phyloP scores from a whole-genome alignment of 2,888 invertebrate species.

The Cybosia mesomella region DNA sequence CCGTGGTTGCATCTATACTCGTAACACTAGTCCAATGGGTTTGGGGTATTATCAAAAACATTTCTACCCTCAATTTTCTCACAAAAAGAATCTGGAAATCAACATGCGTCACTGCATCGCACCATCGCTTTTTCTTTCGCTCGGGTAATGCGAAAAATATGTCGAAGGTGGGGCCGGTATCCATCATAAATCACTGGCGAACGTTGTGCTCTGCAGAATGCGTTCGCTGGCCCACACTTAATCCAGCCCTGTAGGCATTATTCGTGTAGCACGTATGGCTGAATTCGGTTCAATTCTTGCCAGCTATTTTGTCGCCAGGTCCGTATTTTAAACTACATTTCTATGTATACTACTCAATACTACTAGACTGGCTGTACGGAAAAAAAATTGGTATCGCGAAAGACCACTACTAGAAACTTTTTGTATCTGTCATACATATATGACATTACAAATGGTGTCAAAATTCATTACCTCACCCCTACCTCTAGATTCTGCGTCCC shows the following conservation, averaged over 20 bases:
- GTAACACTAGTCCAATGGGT: background rate
- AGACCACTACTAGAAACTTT: background rate
- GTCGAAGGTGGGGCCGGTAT: constrained; percentile 60
- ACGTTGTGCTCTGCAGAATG: constrained; percentile 46
- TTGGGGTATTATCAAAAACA: background rate
- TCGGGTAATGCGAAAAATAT: constrained; percentile 73
- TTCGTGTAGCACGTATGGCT: constrained; percentile 18
- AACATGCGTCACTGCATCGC: constrained; percentile 60
- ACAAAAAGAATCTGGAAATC: constrained; percentile 46
- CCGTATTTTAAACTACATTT: background rate
- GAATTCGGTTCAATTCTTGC: constrained; percentile 11
- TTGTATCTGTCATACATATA: too few species aligned
- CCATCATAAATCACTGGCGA: constrained; percentile 66
- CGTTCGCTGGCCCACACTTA: constrained; percentile 47
- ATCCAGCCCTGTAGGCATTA: constrained; percentile 45
- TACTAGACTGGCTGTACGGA: background rate
- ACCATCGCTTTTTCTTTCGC: constrained; percentile 56
- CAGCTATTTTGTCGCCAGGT: background rate
- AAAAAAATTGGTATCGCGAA: background rate
- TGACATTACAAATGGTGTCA: too few species aligned
- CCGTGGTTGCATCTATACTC: background rate
- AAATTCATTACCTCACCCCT: too few species aligned
- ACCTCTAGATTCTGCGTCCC: too few species aligned
- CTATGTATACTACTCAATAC: background rate
- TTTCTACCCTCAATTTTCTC: constrained; percentile 14